Base-by-base conservation (phyloP, 2,888 invertebrate genomes). In the Nomada flava region DNA sequence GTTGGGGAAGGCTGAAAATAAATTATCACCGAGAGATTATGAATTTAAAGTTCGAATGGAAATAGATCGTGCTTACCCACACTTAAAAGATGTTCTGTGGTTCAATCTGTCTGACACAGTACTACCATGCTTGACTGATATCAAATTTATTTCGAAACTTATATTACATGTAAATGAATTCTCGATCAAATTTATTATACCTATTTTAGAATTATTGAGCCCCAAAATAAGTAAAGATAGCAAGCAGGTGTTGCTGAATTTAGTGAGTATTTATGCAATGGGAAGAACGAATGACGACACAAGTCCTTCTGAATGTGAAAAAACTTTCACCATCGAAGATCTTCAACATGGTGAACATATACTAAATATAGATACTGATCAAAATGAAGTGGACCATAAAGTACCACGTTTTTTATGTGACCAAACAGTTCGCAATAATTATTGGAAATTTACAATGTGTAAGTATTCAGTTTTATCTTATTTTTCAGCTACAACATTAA, bases 271-370 rank as follows among this genome's bases (percentile, higher is more conserved):
- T 75, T 88, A 92, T 69, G 75, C 89, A 89, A 20, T 5, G 0
- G 69, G 68, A 75, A 36, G 57, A 55, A 29, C 93, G 92, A 88
- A 91, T 93, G 84, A 94, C 91, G 67, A 82, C 74, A 76, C 81
- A 62, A 78, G 81, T 69, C 68, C 81, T 50, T 70, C 67, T 3
- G 67, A 80, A 50, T 70, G 87, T 71, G 80, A 86, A 71, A 93
- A 93, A 88, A 93, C 95, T 83, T 95, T 94, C 84, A 95, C 95
- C 53, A 88, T 94, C 7, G 91, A 94, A 67, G 95, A 95, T 92
- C 79, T 95, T 23, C 90, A 47, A 44, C 26, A 53, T 50, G 18
- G 2, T 26, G 13, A 42, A 76, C 10, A 26, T 59, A 1, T 20
- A 57, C 18, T 36, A 55, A 42, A 76, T 23, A 23, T 29, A 26